Conservation (phyloP, 2,888 invertebrate species). For the Parthenolecanium corni region DNA sequence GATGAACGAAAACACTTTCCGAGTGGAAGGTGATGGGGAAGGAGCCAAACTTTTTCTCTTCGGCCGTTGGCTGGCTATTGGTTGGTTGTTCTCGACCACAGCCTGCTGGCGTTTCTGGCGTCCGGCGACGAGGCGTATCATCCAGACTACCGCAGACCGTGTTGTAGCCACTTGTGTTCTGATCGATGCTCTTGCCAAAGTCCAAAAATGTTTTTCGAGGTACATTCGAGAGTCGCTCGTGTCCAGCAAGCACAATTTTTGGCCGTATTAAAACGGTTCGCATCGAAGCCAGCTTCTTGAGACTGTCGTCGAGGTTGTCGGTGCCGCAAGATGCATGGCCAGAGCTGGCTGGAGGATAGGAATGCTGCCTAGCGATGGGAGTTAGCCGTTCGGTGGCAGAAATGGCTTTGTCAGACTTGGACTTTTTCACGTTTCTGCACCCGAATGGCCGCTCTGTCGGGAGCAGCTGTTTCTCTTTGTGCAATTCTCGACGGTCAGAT, state of each 20-base stretch:
- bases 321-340: not conserved
- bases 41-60: not conserved
- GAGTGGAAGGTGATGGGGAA: constrained; percentile 30
- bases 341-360: not conserved
- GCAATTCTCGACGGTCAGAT: not conserved
- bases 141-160: constrained; percentile 11
- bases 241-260: not conserved
- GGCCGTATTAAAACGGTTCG: not conserved
- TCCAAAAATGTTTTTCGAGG: not conserved
- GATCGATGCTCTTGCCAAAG: constrained; percentile 10
- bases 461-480: not conserved
- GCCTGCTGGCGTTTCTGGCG: not conserved
- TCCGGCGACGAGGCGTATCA: constrained; percentile 9
- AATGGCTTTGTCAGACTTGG: not conserved
- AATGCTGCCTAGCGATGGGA: not conserved
- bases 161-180: constrained; percentile 16
- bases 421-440: not conserved
- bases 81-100: not conserved
- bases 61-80: not conserved
- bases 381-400: not conserved
- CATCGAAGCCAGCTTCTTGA: not conserved
- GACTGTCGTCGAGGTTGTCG: not conserved
- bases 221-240: not conserved
- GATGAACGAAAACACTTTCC: constrained; percentile 30
- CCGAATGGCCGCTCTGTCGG: too few relatives aligned